Evolutionary conservation across 2,888 invertebrate species (phyloP).

Genomic region (Orthonevra nobilis): DNA sequence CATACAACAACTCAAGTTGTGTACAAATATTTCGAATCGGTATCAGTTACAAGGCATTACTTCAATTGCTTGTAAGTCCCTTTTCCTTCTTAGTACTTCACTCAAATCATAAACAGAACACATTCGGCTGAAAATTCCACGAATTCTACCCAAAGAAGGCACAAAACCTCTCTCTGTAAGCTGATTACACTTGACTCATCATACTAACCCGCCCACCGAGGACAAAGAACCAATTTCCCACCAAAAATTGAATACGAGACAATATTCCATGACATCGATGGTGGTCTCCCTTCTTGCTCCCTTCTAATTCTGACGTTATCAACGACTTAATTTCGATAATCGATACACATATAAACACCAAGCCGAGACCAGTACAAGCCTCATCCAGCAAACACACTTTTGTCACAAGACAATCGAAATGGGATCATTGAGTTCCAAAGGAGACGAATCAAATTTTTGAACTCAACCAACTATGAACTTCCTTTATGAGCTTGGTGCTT

Average conservation of each 20-base stretch:
- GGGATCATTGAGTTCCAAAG: slow-evolving; percentile 35
- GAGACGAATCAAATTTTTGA: slow-evolving; percentile 17
- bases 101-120: background rate
- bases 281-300: slow-evolving; percentile 12
- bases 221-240: slow-evolving; percentile 1
- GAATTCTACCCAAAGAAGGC: background rate
- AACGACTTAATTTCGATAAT: background rate
- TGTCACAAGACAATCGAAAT: slow-evolving; percentile 32
- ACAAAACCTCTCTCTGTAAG: background rate
- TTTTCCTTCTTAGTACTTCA: background rate
- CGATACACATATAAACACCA: background rate
- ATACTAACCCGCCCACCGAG: no score
- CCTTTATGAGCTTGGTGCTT: slow-evolving; percentile 36
- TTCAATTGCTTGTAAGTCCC: background rate
- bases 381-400: slow-evolving; percentile 26
- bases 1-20: no score
- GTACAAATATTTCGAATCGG: no score
- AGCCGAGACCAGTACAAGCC: background rate
- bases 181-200: slow-evolving; percentile 5
- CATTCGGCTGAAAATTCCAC: background rate
- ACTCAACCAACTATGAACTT: slow-evolving; percentile 52
- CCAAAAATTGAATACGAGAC: background rate
- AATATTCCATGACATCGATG: background rate
- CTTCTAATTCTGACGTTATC: slow-evolving; percentile 15
- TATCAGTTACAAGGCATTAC: background rate